Evolutionary conservation across 2,797 vertebrate genomes (phyloP), one percentile per base, ranked within the genome.

Genomic region (Lithobates pipiens): DNA sequence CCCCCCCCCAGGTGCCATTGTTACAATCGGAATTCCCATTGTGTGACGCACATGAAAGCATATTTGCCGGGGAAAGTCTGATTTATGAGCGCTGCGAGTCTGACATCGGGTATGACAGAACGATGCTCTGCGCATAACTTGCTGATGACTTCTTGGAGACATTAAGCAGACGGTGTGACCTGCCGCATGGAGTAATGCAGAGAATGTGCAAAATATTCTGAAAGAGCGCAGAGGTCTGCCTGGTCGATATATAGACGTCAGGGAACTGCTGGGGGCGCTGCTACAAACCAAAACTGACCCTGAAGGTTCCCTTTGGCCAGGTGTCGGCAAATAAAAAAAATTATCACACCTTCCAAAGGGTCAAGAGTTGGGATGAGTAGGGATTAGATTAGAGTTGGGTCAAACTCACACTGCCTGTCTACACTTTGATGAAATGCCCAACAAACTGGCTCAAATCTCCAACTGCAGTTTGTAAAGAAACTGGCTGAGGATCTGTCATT

Each of bases 21-120:
- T 76, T 69, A 71, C 82, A 39, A 32, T 46, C 1, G 44, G 69
- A 36, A 57, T 84, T 80, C 11, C 46, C 34, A 63, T 50, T n/a
- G n/a, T 57, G 74, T 76, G 79, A 81, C 63, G 63, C 85, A 76
- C 65, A 76, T 77, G 42, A 86, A 86, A 77, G 85, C 85, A 82
- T 76, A 76, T 54, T 61, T 85, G 69, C 27, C 5, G 50, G 8
- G 29, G 8, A 21, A 7, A 63, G 46, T n/a, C 27, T 79, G 3
- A 86, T 86, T 86, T 86, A 86, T 65, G 79, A 81, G 32, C 32
- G 32, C 32, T 32, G 32, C 2, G 32, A 32, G 72, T 61, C 76
- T 46, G 67, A 42, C n/a, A 61, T 57, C 13, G 46, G n/a, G n/a
- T 36, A 36, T 36, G 15, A 27, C 11, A 21, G 5, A 13, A 5